Conservation (phyloP, 2,113 vertebrate species). For the Hemicordylus capensis region DNA sequence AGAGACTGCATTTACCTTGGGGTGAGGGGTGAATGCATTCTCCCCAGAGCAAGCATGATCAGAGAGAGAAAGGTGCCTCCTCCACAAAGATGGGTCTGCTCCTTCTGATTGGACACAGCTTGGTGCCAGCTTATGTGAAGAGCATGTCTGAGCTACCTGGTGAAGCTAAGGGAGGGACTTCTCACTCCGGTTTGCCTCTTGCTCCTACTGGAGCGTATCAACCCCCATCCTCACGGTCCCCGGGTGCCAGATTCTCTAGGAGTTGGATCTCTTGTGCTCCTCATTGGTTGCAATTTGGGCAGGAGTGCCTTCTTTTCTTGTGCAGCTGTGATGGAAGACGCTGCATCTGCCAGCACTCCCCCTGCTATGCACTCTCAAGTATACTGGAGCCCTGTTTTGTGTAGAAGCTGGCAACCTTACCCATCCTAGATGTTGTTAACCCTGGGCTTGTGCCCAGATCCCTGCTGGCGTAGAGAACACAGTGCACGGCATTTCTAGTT, state of each 20-base stretch:
- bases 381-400: neutral
- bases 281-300: neutral
- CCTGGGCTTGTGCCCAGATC: too few species aligned
- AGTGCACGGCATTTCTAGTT: neutral
- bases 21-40: neutral
- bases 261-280: neutral
- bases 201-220: neutral
- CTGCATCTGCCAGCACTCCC: neutral
- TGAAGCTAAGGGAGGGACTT: neutral
- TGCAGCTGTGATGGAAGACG: too few species aligned
- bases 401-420: neutral
- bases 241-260: too few species aligned
- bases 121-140: neutral
- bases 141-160: neutral
- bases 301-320: neutral
- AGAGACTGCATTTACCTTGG: neutral
- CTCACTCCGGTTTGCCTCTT: fast-evolving
- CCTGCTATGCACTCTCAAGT: neutral
- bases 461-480: neutral
- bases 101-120: too few species aligned
- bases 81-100: neutral
- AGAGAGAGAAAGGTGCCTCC: neutral
- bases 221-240: neutral
- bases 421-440: neutral
- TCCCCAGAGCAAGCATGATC: neutral